Percentiles rank a stretch among this genome's conserved stretches.
phyloP scores from a whole-genome alignment of 2,797 vertebrate genomes.

The Pseudochaenichthys georgianus region DNA sequence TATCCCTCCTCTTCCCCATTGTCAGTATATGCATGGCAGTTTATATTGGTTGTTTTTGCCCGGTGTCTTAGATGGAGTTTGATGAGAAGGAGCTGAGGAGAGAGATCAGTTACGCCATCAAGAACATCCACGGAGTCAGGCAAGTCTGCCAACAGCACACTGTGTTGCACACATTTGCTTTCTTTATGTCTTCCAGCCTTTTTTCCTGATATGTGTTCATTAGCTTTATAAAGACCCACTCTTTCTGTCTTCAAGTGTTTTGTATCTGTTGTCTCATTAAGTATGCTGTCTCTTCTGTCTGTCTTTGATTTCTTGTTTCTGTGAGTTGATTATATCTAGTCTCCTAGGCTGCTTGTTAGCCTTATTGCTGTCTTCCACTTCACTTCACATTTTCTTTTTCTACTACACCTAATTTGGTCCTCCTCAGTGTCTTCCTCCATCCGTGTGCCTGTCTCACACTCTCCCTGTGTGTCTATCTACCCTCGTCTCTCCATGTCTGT shows the following conservation, averaged over 20 bases:
- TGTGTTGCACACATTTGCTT: constrained; percentile 3
- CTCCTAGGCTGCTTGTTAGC: constrained; percentile 14
- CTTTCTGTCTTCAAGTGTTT: constrained; percentile 1
- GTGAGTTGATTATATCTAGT: constrained; percentile 9
- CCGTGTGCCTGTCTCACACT: constrained; percentile 41
- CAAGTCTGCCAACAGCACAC: constrained; percentile 69
- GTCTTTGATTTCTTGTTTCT: constrained; percentile 13
- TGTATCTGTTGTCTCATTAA: constrained; percentile 28
- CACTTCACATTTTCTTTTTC: constrained; percentile 11
- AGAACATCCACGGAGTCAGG: constrained; percentile 98
- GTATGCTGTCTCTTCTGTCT: constrained; percentile 1
- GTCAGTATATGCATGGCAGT: not conserved
- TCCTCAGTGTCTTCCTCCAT: constrained; percentile 15
- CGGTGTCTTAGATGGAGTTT: constrained; percentile 92
- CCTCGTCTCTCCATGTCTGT: constrained; percentile 54
- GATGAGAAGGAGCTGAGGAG: constrained; percentile 95
- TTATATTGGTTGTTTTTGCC: not conserved
- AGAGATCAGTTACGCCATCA: constrained; percentile 98
- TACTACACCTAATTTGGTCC: constrained; percentile 5
- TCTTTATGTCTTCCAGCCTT: constrained; percentile 11
- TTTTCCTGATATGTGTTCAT: constrained; percentile 13
- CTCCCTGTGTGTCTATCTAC: constrained; percentile 24
- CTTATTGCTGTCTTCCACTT: constrained; percentile 4
- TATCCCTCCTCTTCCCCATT: not conserved
- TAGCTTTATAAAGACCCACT: constrained; percentile 19